Base-by-base conservation (phyloP, 2,888 invertebrate species). In the Patella pellucida region DNA sequence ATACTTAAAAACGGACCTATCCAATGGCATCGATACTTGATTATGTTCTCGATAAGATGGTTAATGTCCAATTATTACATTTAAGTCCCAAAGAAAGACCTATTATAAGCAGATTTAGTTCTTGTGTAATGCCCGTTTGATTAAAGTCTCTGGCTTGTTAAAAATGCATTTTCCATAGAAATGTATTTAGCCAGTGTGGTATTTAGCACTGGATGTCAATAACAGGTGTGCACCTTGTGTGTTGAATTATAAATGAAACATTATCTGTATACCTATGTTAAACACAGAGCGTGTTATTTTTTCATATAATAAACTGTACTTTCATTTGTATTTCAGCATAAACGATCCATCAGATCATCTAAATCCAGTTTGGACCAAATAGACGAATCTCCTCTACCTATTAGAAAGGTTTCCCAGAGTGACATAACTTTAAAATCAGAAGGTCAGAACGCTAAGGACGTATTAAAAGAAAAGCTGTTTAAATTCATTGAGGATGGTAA, bases 401-500 rank as follows among this genome's bases (percentile, higher is more conserved):
- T 50, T 9, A 56, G 69, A 27, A 62, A 52, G 50, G 71, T 74
- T 12, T 74, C 74, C 3, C 74, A 74, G 1, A 71, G 67, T 41
- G 74, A 74, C 4, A 74, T 74, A 16, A 67, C 69, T 3, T 62
- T 62, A 19, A 19, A 67, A 11, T 67, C 76, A 31, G 52, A 51
- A 15, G 31, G 51, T 27, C 41, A 69, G 7, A 69, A 50, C 15
- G 14, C 50, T 50, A 68, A 71, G 56, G 77, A 75, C 51, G 74
- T 77, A 2, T 52, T 80, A 9, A 69, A 78, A 41, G 70, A 70
- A 19, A 72, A 79, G 69, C 51, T 83, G 50, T 81, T 82, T 52
- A 23, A 69, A 11, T 76, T 79, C 0, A 76, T 80, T 0, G 78
- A 75, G 50, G 54, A 54, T 3, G 73, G 71, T 14, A 76, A 79